Conservation (phyloP, 2,113 vertebrate species). For the Tachysurus vachellii region DNA sequence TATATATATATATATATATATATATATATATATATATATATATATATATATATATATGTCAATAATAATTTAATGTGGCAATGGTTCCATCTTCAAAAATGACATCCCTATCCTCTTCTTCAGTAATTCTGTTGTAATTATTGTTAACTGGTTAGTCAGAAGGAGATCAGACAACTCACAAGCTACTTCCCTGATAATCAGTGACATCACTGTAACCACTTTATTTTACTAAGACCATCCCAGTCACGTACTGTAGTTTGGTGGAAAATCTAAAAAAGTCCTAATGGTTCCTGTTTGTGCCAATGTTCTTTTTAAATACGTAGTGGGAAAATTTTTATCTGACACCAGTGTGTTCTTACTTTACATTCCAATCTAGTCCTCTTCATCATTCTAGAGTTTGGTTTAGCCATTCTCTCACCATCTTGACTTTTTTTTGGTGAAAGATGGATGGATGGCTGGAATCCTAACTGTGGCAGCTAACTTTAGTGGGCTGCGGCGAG, state of each 20-base stretch:
- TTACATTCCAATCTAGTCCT: neutral
- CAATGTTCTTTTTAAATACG: neutral
- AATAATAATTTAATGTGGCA: no score
- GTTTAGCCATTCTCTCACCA: conserved; percentile 2
- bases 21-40: no score
- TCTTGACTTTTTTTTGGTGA: neutral
- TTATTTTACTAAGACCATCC: neutral
- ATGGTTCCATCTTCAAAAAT: no score
- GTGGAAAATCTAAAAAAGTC: neutral
- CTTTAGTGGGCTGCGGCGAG: conserved; percentile 5
- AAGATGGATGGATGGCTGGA: neutral
- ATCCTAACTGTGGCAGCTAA: conserved; percentile 20
- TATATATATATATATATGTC: no score
- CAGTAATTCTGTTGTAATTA: no score
- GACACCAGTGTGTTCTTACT: neutral
- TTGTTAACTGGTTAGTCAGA: no score
- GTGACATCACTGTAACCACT: neutral
- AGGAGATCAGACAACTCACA: no score
- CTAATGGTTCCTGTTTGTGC: neutral
- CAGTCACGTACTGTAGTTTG: neutral
- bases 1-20: no score
- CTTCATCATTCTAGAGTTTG: neutral
- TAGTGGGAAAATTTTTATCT: neutral
- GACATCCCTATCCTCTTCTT: no score
- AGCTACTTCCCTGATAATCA: neutral